Conservation (phyloP, 2,888 invertebrate species). For the Carabus problematicus region DNA sequence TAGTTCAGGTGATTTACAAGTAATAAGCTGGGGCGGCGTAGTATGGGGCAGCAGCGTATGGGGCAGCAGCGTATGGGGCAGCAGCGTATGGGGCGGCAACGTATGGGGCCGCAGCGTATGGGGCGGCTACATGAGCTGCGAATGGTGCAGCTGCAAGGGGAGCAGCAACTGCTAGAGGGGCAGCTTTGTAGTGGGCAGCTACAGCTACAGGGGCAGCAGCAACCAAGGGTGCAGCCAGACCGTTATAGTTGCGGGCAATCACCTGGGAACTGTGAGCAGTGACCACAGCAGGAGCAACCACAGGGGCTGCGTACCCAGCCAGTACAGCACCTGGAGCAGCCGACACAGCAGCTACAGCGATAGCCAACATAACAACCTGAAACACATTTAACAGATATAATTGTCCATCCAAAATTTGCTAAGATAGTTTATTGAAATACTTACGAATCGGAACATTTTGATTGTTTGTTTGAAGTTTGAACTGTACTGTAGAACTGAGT, state of each 20-base stretch:
- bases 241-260: constrained; percentile 68
- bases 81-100: constrained; percentile 25
- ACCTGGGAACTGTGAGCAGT: constrained; percentile 72
- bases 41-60: constrained; percentile 48
- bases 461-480: constrained; percentile 20
- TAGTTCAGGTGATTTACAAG: constrained; percentile 15
- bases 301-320: constrained; percentile 50
- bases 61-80: constrained; percentile 45
- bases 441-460: constrained; percentile 50
- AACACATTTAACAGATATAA: constrained; percentile 4
- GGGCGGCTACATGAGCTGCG: constrained; percentile 56
- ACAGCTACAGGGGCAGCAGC: constrained; percentile 36
- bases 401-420: not conserved
- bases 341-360: constrained; percentile 47
- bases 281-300: constrained; percentile 59
- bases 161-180: constrained; percentile 52
- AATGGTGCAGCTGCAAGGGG: constrained; percentile 48
- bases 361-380: constrained; percentile 44
- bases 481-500: constrained; percentile 6
- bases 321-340: constrained; percentile 55
- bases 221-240: constrained; percentile 59
- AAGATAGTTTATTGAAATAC: constrained; percentile 30
- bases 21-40: constrained; percentile 36
- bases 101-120: constrained; percentile 46
- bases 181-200: constrained; percentile 47